Evolutionary conservation across 2,888 invertebrate species (phyloP).

Genomic region (Ennomos quercinarius): DNA sequence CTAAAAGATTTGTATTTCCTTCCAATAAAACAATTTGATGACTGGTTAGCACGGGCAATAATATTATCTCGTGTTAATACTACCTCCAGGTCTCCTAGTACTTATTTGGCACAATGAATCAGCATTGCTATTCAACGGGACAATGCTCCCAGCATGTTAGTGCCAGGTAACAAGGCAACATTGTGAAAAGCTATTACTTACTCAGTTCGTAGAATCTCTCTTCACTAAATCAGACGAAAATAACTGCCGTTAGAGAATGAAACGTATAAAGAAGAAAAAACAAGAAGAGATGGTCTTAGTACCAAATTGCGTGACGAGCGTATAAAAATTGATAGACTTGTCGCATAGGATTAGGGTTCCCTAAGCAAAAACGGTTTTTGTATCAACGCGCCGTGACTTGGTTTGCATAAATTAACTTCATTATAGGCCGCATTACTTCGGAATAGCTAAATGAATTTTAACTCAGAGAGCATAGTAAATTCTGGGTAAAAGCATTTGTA

Average conservation of each 20-base stretch:
- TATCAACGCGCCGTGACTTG: slow-evolving; percentile 17
- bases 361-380: slow-evolving; percentile 14
- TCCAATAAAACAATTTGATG: too few relatives aligned
- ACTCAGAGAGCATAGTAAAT: slow-evolving; percentile 22
- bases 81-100: too few relatives aligned
- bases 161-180: too few relatives aligned
- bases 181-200: too few relatives aligned
- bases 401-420: slow-evolving; percentile 21
- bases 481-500: background rate
- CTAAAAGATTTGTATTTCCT: too few relatives aligned
- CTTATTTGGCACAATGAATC: too few relatives aligned
- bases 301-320: slow-evolving; percentile 16
- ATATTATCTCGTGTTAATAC: too few relatives aligned
- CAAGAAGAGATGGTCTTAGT: slow-evolving; percentile 2
- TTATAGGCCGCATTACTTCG: slow-evolving; percentile 17
- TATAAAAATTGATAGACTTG: slow-evolving; percentile 24
- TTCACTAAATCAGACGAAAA: slow-evolving; percentile 5
- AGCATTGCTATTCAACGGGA: too few relatives aligned
- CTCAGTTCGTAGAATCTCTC: background rate
- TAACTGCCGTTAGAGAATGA: slow-evolving; percentile 22
- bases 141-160: too few relatives aligned
- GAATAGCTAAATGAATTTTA: slow-evolving; percentile 23
- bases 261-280: slow-evolving; percentile 18
- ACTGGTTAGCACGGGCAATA: too few relatives aligned
- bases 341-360: slow-evolving; percentile 26